phyloP scores from a whole-genome alignment of 2,888 invertebrate genomes.

The Linyphia triangularis region DNA sequence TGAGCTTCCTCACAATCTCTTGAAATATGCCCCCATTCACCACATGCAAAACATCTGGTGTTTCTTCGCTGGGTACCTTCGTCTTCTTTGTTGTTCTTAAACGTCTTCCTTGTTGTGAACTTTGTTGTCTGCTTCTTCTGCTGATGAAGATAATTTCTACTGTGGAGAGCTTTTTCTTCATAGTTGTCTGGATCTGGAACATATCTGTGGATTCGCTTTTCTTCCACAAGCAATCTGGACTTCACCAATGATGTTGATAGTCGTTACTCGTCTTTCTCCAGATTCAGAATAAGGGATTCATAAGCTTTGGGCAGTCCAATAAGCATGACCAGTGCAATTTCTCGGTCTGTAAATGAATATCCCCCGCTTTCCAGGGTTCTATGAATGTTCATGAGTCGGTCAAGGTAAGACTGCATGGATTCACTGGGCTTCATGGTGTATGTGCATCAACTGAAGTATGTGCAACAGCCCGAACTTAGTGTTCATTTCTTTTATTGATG shows the following conservation, averaged over 20 bases:
- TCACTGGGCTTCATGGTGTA: conserved; percentile 9
- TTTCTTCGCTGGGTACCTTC: neutral
- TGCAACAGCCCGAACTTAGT: conserved; percentile 28
- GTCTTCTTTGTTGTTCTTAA: neutral
- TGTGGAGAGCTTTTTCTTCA: neutral
- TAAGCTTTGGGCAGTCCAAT: conserved; percentile 4
- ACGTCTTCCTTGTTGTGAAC: neutral
- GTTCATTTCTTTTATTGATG: neutral
- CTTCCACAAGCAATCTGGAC: conserved; percentile 3
- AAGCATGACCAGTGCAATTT: conserved; percentile 22
- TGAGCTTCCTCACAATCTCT: conserved; percentile 27
- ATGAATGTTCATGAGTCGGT: neutral
- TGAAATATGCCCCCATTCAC: conserved; percentile 31
- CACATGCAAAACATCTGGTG: conserved; percentile 22
- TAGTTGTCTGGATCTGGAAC: no score
- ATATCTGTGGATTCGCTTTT: neutral
- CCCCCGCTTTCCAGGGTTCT: neutral
- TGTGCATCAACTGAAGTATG: conserved; percentile 19
- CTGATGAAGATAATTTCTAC: neutral
- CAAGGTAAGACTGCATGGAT: conserved; percentile 2
- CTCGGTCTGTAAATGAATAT: conserved; percentile 12
- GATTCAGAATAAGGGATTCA: conserved; percentile 10
- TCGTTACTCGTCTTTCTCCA: neutral
- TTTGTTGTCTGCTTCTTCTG: neutral
- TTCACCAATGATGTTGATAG: neutral